These are phyloP conservation scores for Listrodromus nycthemerus DNA, from an alignment of 2,888 invertebrate species.

Conservation along the genomic window DNA sequence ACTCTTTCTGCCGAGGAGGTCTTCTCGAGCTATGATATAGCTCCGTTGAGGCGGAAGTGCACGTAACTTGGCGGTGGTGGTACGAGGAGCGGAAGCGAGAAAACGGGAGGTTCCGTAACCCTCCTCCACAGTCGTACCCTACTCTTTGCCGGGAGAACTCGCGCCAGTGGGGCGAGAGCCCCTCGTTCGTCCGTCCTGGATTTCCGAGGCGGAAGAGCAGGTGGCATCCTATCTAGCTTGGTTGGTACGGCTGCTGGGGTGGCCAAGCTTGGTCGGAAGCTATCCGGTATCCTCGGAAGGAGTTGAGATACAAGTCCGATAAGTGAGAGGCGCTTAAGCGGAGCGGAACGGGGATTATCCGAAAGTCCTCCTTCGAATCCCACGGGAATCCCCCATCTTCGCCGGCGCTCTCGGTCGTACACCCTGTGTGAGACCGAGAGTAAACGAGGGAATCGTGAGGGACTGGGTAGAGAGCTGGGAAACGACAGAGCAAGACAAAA, in stretches of 20 bases:
- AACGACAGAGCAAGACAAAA: slow-evolving; percentile 43
- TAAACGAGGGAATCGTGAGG: slow-evolving; percentile 49
- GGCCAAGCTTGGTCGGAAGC: slow-evolving; percentile 67
- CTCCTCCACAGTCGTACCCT: background rate
- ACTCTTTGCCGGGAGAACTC: slow-evolving; percentile 16
- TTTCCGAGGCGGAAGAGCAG: slow-evolving; percentile 54
- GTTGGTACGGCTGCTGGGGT: slow-evolving; percentile 42
- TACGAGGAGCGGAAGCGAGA: slow-evolving; percentile 11
- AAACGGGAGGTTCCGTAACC: background rate
- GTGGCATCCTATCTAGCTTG: slow-evolving; percentile 50
- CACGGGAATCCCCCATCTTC: slow-evolving; percentile 70
- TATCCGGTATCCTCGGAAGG: slow-evolving; percentile 71
- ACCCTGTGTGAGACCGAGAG: slow-evolving; percentile 41
- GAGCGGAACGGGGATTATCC: slow-evolving; percentile 78
- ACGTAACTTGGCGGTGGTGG: slow-evolving; percentile 6
- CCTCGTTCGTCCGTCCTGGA: slow-evolving; percentile 47
- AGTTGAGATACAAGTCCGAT: slow-evolving; percentile 78
- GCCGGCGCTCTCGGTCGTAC: slow-evolving; percentile 34
- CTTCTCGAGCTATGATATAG: slow-evolving; percentile 15
- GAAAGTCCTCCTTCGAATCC: slow-evolving; percentile 74
- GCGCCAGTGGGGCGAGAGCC: slow-evolving; percentile 50
- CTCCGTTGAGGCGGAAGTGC: slow-evolving; percentile 19
- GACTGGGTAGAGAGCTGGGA: slow-evolving; percentile 8
- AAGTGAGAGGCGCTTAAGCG: slow-evolving; percentile 78
- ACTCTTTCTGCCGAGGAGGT: slow-evolving; percentile 9